Evolutionary conservation across 2,888 invertebrate genomes (phyloP), one percentile per base, ranked within the genome.

Genomic region (Drosophila meridionalis): DNA sequence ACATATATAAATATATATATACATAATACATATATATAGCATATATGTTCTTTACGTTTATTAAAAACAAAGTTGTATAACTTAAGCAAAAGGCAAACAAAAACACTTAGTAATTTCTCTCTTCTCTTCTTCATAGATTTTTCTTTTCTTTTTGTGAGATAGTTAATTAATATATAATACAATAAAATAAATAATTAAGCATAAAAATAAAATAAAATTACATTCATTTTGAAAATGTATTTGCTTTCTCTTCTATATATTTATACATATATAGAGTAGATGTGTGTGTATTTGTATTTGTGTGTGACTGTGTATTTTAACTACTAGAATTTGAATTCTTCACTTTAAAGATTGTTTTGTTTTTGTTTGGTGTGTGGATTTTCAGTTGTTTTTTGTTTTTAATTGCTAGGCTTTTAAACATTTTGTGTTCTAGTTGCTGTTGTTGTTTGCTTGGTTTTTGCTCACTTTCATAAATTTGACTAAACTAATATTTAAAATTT

Each of bases 401-500:
- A 52, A 48, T 38, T 63, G 67, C 69, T 82, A 80, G 69, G 78
- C 81, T 73, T 66, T 64, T 73, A 68, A 74, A 86, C 68, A 76
- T 70, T 50, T 74, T 60, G 81, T 81, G 82, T 89, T 85, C 45
- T 58, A 47, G 47, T 47, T 80, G 47, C 28, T 80, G 62, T 71
- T 81, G 57, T 50, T 48, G 62, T 50, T 50, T 50, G 48, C n/a
- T 48, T 48, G 48, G 61, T 83, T 55, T 72, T 83, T 72, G 69
- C 82, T 83, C 66, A 70, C 79, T 69, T 69, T 60, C 48, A 60
- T 73, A 77, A 87, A 90, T 90, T 87, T 82, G 45, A 80, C 90
- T 87, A 87, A 90, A 87, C 87, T 87, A 87, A 89, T 90, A 88
- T 87, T 90, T 89, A 90, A 87, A 82, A 87, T 61, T 82, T 83